Evolutionary conservation across 2,113 vertebrate species (phyloP).

Genomic region (Copsychus sechellarum): DNA sequence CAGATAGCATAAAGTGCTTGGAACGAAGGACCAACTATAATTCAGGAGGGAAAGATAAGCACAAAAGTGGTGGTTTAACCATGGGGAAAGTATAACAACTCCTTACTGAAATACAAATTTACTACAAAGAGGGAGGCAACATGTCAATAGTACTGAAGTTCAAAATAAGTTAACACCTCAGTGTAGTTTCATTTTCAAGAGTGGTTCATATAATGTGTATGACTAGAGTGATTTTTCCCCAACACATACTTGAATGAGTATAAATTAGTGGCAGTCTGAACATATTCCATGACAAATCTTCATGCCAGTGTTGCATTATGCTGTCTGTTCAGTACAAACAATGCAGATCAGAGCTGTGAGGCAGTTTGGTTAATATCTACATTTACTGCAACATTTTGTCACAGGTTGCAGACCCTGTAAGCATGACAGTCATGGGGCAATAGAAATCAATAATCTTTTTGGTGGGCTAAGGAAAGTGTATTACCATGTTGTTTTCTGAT

Average conservation of each 20-base stretch:
- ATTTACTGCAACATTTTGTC: background rate
- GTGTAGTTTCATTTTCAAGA: conserved; percentile 64
- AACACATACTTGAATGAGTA: conserved; percentile 27
- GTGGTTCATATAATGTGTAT: conserved; percentile 58
- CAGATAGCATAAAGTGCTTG: conserved; percentile 91
- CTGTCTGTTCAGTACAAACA: conserved; percentile 36
- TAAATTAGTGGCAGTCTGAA: conserved; percentile 24
- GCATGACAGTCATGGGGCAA: background rate
- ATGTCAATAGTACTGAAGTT: conserved; percentile 18
- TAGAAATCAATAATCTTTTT: background rate
- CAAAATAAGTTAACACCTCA: conserved; percentile 57
- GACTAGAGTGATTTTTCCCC: conserved; percentile 57
- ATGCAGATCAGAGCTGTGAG: conserved; percentile 12
- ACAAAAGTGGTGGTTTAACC: conserved; percentile 58
- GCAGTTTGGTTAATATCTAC: background rate
- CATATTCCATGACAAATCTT: conserved; percentile 26
- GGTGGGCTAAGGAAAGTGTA: background rate
- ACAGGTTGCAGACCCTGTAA: background rate
- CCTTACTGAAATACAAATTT: conserved; percentile 53
- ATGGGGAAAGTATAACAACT: conserved; percentile 47
- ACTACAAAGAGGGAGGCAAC: conserved; percentile 66
- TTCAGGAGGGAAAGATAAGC: conserved; percentile 59
- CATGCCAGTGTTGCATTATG: conserved; percentile 3
- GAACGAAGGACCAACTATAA: conserved; percentile 77
- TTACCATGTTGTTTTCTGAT: background rate